phyloP scores from a whole-genome alignment of 2,113 vertebrate species.

The Lates calcarifer region DNA sequence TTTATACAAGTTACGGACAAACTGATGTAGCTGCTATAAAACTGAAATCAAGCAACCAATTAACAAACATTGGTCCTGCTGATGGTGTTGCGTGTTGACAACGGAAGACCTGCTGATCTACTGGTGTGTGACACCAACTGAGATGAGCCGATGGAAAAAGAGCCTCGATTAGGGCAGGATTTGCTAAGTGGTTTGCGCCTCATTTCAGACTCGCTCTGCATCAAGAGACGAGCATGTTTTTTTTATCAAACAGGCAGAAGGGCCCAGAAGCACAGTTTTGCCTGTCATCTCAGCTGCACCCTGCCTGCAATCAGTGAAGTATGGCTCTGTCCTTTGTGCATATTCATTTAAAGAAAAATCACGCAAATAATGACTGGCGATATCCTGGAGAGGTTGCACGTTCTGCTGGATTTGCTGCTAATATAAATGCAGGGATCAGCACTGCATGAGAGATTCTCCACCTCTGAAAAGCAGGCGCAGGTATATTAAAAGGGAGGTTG shows the following conservation, averaged over 20 bases:
- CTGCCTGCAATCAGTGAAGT: conserved; percentile 20
- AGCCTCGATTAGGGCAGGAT: background rate
- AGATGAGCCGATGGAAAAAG: conserved; percentile 33
- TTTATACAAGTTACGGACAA: conserved; percentile 12
- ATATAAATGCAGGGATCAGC: conserved; percentile 8
- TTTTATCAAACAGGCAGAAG: conserved; percentile 24
- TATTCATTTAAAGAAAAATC: conserved; percentile 38
- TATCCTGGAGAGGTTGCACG: conserved; percentile 3
- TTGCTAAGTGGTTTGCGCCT: conserved; percentile 26
- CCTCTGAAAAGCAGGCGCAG: conserved; percentile 20
- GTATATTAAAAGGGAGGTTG: conserved; percentile 6
- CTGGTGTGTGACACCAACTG: conserved; percentile 22
- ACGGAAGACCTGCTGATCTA: conserved; percentile 29
- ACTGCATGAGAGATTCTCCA: conserved; percentile 14
- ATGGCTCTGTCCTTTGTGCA: conserved; percentile 7
- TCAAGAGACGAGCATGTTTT: background rate
- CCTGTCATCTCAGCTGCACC: conserved; percentile 24
- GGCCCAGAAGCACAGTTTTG: conserved; percentile 8
- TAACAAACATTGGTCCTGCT: conserved; percentile 32
- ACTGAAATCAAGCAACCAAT: conserved; percentile 40
- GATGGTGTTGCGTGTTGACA: conserved; percentile 13
- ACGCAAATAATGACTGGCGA: background rate
- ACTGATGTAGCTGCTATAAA: conserved; percentile 24
- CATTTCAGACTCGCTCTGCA: conserved; percentile 34
- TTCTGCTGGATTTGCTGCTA: conserved; percentile 4